Conservation (phyloP, 2,797 vertebrate genomes). For the Syngnathus rostellatus region DNA sequence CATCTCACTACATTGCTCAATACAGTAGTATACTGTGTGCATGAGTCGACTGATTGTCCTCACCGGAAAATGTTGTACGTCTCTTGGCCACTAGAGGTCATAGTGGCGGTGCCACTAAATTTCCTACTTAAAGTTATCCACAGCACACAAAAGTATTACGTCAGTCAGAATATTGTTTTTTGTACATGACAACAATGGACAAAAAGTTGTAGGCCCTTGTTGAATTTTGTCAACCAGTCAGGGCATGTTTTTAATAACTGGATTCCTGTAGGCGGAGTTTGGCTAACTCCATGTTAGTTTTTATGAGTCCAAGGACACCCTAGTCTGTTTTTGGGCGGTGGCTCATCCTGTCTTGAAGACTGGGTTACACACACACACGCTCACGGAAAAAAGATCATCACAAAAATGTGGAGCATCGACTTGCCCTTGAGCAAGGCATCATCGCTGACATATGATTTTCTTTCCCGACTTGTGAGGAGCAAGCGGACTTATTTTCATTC, state of each 20-base stretch:
- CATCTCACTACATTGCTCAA: not conserved
- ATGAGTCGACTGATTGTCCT: no score
- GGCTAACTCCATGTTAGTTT: not conserved
- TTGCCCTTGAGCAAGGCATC: not conserved
- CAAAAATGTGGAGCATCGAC: not conserved
- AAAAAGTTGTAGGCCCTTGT: not conserved
- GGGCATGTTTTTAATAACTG: not conserved
- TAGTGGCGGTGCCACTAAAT: not conserved
- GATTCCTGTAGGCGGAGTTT: not conserved
- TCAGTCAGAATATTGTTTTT: no score
- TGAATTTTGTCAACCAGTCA: not conserved
- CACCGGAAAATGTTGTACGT: not conserved
- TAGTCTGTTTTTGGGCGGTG: not conserved
- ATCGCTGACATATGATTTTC: not conserved
- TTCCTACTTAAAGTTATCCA: not conserved
- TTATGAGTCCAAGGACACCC: not conserved
- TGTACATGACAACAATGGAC: no score
- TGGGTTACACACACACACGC: no score
- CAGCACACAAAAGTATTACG: not conserved
- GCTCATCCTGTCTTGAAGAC: not conserved
- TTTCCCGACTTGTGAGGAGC: not conserved
- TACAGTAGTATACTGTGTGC: no score
- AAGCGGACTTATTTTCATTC: not conserved
- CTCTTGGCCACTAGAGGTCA: slow-evolving; percentile 3
- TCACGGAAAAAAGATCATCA: not conserved